These are phyloP conservation scores for Xylota segnis DNA, from an alignment of 2,888 invertebrate genomes.

Conservation along the genomic window DNA sequence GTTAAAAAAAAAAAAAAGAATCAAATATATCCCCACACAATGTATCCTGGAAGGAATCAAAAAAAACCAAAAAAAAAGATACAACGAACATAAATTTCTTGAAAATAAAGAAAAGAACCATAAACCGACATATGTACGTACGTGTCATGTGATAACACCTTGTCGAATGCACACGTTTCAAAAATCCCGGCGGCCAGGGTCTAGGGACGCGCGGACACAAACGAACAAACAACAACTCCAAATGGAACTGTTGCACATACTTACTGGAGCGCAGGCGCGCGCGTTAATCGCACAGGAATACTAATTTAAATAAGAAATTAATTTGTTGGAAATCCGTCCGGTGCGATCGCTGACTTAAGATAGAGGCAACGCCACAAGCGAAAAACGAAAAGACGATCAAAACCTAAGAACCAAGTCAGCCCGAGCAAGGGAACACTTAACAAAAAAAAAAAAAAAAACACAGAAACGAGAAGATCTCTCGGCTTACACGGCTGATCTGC, in stretches of 20 bases:
- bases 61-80: background rate
- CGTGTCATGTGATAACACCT: constrained; percentile 62
- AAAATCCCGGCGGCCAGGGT: constrained; percentile 18
- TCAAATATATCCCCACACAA: no score
- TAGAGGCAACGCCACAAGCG: constrained; percentile 15
- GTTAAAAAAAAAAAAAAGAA: no score
- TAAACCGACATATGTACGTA: constrained; percentile 29
- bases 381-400: constrained; percentile 1
- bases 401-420: background rate
- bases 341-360: constrained; percentile 44
- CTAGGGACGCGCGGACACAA: constrained; percentile 21
- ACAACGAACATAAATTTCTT: constrained; percentile 4
- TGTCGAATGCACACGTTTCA: constrained; percentile 51
- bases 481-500: constrained; percentile 65
- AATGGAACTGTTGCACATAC: constrained; percentile 50
- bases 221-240: constrained; percentile 35
- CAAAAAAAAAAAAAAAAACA: background rate
- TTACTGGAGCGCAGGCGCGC: constrained; percentile 52
- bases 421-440: constrained; percentile 33
- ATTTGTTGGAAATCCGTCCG: constrained; percentile 62
- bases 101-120: constrained; percentile 26
- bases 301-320: constrained; percentile 74
- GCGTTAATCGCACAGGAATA: constrained; percentile 63
- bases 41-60: background rate
- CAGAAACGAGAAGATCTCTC: constrained; percentile 13